Evolutionary conservation across 2,113 vertebrate species (phyloP).

Genomic region (Cyprinodon brontotheroides): DNA sequence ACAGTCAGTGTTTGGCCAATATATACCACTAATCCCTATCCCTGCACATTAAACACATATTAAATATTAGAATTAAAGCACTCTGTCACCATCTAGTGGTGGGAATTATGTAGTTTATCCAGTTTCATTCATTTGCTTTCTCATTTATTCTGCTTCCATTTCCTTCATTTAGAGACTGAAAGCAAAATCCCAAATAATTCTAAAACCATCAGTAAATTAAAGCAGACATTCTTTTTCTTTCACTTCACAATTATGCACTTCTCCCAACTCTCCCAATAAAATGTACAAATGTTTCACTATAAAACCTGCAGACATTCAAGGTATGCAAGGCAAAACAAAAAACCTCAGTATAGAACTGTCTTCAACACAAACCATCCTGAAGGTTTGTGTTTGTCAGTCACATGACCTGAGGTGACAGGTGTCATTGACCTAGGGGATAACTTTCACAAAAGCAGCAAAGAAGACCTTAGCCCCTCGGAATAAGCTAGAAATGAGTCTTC

Average conservation of each 20-base stretch:
- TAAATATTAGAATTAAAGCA: neutral
- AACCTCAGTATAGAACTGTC: neutral
- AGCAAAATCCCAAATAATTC: neutral
- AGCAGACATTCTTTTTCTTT: neutral
- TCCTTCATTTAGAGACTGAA: neutral
- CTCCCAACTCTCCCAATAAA: neutral
- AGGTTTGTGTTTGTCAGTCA: slow-evolving; percentile 6
- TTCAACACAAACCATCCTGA: neutral
- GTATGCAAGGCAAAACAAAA: too few relatives aligned
- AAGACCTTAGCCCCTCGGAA: neutral
- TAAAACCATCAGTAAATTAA: too few relatives aligned
- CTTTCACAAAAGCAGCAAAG: slow-evolving; percentile 8
- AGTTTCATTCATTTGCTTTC: neutral
- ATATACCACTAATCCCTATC: neutral
- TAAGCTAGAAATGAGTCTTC: neutral
- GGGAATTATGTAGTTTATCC: neutral
- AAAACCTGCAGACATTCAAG: too few relatives aligned
- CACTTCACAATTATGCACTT: neutral
- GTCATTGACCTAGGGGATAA: slow-evolving; percentile 74
- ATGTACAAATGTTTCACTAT: neutral
- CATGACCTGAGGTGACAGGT: slow-evolving; percentile 56
- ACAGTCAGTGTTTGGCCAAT: neutral
- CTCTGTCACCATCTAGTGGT: neutral
- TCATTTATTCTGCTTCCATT: neutral
- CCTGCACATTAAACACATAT: neutral